Evolutionary conservation across 2,888 invertebrate species (phyloP).

Genomic region (Parascotia fuliginaria): DNA sequence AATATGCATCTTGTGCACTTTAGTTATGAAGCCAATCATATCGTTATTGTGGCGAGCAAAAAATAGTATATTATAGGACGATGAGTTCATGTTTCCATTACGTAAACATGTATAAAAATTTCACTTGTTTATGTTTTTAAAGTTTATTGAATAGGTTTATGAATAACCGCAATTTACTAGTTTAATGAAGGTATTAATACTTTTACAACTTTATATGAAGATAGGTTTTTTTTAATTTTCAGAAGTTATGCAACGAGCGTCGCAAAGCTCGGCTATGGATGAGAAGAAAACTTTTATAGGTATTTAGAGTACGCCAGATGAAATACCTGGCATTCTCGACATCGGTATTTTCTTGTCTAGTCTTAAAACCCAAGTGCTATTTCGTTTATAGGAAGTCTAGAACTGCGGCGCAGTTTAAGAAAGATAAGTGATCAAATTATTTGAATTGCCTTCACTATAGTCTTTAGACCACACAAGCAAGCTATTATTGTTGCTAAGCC

Average conservation of each 20-base stretch:
- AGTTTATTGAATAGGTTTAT: neutral
- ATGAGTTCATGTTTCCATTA: slow-evolving; percentile 47
- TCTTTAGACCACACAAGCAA: slow-evolving; percentile 5
- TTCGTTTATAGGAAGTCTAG: neutral
- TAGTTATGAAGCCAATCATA: slow-evolving; percentile 64
- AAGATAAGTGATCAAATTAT: neutral
- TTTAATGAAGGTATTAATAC: too few relatives aligned
- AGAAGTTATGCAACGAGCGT: too few relatives aligned
- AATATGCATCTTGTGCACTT: slow-evolving; percentile 69
- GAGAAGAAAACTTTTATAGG: too few relatives aligned
- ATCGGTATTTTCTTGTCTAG: too few relatives aligned
- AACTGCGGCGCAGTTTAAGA: neutral
- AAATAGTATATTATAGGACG: slow-evolving; percentile 50
- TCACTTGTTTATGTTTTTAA: neutral
- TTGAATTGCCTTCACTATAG: neutral
- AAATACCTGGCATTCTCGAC: too few relatives aligned
- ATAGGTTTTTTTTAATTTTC: too few relatives aligned
- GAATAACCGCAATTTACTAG: neutral
- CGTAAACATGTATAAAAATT: neutral
- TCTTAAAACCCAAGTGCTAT: too few relatives aligned
- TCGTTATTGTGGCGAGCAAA: slow-evolving; percentile 62
- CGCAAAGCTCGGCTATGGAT: too few relatives aligned
- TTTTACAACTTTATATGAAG: too few relatives aligned
- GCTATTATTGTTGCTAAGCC: too few relatives aligned
- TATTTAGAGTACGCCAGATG: too few relatives aligned